Percentiles rank a stretch among this genome's conserved stretches.
phyloP scores from a whole-genome alignment of 2,888 invertebrate species.

The Pteria penguin region DNA sequence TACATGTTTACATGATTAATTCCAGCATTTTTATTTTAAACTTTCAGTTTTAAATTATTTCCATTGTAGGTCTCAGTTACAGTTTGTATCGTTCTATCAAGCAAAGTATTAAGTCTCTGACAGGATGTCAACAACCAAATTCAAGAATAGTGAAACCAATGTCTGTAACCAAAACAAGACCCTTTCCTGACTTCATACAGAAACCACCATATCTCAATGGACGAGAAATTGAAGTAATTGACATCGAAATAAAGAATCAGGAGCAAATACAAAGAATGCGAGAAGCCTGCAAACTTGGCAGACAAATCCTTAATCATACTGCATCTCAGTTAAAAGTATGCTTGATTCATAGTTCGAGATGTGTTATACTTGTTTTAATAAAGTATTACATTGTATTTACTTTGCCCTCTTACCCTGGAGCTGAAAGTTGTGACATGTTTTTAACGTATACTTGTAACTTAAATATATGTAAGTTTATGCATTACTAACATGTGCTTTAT shows the following conservation, averaged over 20 bases:
- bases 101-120: neutral
- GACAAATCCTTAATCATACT: slow-evolving; percentile 61
- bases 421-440: too few species aligned
- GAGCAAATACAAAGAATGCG: slow-evolving; percentile 65
- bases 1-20: too few species aligned
- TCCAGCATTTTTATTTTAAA: too few species aligned
- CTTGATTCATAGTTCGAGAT: too few species aligned
- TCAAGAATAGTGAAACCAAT: slow-evolving; percentile 35
- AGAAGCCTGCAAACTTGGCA: slow-evolving; percentile 66
- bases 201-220: slow-evolving; percentile 64
- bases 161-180: slow-evolving; percentile 47
- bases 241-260: slow-evolving; percentile 64
- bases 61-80: slow-evolving; percentile 24
- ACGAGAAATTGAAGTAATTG: slow-evolving; percentile 3
- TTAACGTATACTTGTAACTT: too few species aligned
- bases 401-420: too few species aligned
- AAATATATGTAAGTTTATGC: too few species aligned
- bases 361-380: too few species aligned
- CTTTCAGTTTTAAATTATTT: neutral
- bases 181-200: slow-evolving; percentile 62
- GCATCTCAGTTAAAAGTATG: slow-evolving; percentile 62
- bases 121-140: neutral
- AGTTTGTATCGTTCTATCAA: slow-evolving; percentile 23
- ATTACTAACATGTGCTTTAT: too few species aligned
- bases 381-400: too few species aligned